Percentiles rank a stretch among this genome's conserved stretches.
phyloP scores from a whole-genome alignment of 1,140 invertebrate species.

The Branchinecta lynchi region DNA sequence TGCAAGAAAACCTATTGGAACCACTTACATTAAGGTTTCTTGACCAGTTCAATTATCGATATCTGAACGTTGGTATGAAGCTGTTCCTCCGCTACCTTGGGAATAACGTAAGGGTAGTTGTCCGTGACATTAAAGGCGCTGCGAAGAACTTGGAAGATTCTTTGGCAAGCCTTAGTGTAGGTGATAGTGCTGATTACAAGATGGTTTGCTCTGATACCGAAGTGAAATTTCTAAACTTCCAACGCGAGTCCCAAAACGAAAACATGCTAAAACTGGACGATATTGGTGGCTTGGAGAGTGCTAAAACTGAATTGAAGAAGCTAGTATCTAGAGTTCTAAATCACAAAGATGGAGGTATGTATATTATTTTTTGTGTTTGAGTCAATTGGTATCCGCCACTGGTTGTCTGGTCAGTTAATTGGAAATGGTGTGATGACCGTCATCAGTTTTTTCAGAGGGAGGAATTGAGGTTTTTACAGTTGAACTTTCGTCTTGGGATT shows the following conservation, averaged over 20 bases:
- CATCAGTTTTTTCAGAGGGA: too few species aligned
- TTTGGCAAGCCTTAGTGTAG: too few species aligned
- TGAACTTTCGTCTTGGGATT: too few species aligned
- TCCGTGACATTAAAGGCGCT: not conserved
- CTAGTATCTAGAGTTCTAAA: constrained; percentile 36
- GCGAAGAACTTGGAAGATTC: too few species aligned
- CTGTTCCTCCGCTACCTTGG: not conserved
- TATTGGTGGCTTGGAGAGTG: not conserved
- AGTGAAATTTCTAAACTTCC: not conserved
- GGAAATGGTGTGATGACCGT: too few species aligned
- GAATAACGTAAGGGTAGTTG: not conserved
- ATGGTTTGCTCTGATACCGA: not conserved
- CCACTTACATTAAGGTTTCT: not conserved
- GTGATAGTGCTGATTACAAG: too few species aligned
- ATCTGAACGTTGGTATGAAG: not conserved
- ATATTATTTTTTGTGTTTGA: not conserved
- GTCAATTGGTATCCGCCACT: too few species aligned
- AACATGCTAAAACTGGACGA: not conserved
- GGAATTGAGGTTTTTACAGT: too few species aligned
- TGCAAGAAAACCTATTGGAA: not conserved
- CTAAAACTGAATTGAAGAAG: constrained; percentile 33
- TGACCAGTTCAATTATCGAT: not conserved
- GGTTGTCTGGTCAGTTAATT: too few species aligned
- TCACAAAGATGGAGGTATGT: constrained; percentile 21
- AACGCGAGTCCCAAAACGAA: not conserved